Conservation (phyloP, 2,888 invertebrate species). For the Parnassius smintheus region DNA sequence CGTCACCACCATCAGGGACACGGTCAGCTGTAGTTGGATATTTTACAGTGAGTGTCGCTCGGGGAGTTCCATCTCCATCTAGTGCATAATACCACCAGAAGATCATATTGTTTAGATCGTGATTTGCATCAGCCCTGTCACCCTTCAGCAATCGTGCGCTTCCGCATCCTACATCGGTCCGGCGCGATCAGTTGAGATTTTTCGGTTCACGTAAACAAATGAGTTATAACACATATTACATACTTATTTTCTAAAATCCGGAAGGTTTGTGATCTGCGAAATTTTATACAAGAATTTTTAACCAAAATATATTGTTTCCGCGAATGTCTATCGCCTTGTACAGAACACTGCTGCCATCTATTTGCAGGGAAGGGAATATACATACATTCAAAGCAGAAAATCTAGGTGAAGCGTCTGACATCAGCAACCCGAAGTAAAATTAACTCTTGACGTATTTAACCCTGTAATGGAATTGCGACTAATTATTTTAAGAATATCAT, state of each 20-base stretch:
- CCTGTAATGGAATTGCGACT: slow-evolving; percentile 40
- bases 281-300: no score
- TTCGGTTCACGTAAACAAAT: not conserved
- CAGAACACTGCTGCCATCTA: slow-evolving; percentile 66
- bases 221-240: no score
- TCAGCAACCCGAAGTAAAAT: slow-evolving; percentile 74
- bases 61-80: slow-evolving; percentile 31
- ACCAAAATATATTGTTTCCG: not conserved
- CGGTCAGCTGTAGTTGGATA: slow-evolving; percentile 88
- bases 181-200: not conserved
- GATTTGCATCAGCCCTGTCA: slow-evolving; percentile 21
- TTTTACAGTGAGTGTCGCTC: slow-evolving; percentile 84
- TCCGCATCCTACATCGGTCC: slow-evolving; percentile 6
- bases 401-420: slow-evolving; percentile 79
- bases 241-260: no score
- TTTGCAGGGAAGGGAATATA: slow-evolving; percentile 54
- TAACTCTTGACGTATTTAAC: slow-evolving; percentile 73
- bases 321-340: slow-evolving; percentile 41
- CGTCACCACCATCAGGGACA: slow-evolving; percentile 84
- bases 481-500: slow-evolving; percentile 39
- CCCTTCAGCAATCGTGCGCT: slow-evolving; percentile 7
- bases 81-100: slow-evolving; percentile 16
- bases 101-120: slow-evolving; percentile 25
- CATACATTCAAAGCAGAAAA: slow-evolving; percentile 59
- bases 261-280: no score